Conservation (phyloP, 2,888 invertebrate species). For the Cantharis nigra region DNA sequence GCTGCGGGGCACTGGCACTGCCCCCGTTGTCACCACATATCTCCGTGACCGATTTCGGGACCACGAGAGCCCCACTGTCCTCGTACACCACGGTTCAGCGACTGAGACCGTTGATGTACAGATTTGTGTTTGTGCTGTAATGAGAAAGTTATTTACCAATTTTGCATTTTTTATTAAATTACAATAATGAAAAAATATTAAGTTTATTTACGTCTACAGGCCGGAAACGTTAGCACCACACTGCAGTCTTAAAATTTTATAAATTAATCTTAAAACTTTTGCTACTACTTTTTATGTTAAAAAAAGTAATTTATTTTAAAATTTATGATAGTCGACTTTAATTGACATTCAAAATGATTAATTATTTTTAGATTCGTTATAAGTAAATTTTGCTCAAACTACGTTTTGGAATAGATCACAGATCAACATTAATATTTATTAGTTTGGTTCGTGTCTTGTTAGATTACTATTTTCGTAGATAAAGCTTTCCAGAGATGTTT, state of each 20-base stretch:
- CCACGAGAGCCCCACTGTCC: constrained; percentile 50
- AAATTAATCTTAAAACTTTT: background rate
- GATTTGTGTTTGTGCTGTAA: constrained; percentile 62
- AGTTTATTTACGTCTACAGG: no score
- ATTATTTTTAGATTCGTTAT: background rate
- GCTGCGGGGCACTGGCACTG: constrained; percentile 60
- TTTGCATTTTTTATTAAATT: background rate
- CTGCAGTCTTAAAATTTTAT: background rate
- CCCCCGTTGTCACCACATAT: constrained; percentile 82
- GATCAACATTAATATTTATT: background rate
- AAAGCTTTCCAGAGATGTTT: background rate
- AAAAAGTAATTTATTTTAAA: background rate
- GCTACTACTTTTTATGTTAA: background rate
- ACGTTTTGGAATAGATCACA: background rate
- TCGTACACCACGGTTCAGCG: constrained; percentile 69
- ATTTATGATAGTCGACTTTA: background rate
- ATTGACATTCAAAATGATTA: background rate
- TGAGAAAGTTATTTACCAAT: background rate
- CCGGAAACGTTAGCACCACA: background rate
- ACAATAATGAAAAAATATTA: background rate
- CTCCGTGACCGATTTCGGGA: constrained; percentile 48
- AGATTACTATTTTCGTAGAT: background rate
- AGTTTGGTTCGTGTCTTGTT: background rate
- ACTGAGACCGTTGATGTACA: constrained; percentile 73
- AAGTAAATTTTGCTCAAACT: background rate